phyloP scores from a whole-genome alignment of 2,113 vertebrate species.

The Peromyscus polionotus region DNA sequence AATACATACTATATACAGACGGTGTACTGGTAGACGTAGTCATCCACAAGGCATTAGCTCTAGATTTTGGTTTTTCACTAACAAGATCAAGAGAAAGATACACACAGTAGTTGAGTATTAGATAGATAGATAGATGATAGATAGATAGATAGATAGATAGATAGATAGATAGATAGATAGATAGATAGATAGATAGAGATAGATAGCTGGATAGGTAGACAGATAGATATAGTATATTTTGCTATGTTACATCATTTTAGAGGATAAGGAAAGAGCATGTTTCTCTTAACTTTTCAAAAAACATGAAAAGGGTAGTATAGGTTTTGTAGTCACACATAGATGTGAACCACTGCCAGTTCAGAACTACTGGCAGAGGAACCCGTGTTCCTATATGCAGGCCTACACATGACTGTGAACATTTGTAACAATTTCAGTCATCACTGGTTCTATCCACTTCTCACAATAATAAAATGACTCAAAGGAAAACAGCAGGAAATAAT shows the following conservation, averaged over 20 bases:
- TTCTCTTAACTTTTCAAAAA: slow-evolving; percentile 5
- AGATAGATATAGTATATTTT: neutral
- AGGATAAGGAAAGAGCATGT: neutral
- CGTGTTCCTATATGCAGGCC: neutral
- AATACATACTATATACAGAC: neutral
- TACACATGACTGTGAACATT: neutral
- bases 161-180: neutral
- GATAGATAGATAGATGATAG: neutral
- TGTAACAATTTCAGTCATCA: neutral
- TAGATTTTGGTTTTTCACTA: neutral
- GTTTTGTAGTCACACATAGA: neutral
- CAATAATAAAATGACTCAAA: neutral
- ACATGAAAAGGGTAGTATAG: neutral
- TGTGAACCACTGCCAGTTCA: neutral
- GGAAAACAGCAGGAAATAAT: neutral
- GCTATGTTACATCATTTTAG: neutral
- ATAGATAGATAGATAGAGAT: no score
- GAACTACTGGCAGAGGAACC: neutral
- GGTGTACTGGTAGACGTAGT: neutral
- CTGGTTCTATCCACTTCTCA: neutral
- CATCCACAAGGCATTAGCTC: neutral
- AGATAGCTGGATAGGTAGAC: neutral
- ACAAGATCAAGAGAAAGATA: neutral
- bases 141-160: no score
- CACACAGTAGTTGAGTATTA: neutral